A percentile compares a stretch with the other conserved stretches of the same genome.
Evolutionary conservation across 1,140 invertebrate species (phyloP).

Genomic region (Neuroterus valhalla): DNA sequence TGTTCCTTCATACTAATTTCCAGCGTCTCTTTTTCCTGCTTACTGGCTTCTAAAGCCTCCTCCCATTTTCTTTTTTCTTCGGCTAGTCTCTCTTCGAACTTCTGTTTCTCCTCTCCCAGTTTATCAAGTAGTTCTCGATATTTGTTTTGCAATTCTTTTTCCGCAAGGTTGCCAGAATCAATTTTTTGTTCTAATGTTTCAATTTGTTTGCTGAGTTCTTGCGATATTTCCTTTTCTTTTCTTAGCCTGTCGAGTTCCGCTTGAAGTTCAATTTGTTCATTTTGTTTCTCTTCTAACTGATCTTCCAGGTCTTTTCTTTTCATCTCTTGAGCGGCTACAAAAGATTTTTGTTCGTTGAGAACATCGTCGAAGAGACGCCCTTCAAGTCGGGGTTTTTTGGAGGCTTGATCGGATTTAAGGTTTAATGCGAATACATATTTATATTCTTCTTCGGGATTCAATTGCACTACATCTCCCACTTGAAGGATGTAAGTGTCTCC

Average conservation of each 20-base stretch:
- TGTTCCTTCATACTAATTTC: slow-evolving; percentile 72
- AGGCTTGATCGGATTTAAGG: slow-evolving; percentile 45
- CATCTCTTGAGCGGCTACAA: slow-evolving; percentile 73
- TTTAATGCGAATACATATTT: slow-evolving; percentile 69
- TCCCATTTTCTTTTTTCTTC: slow-evolving; percentile 74
- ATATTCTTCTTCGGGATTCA: slow-evolving; percentile 58
- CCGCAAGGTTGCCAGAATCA: slow-evolving; percentile 69
- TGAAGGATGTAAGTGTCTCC: background rate
- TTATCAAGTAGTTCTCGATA: slow-evolving; percentile 72
- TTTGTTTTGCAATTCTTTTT: slow-evolving; percentile 71
- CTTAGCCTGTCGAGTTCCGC: slow-evolving; percentile 70
- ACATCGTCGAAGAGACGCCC: slow-evolving; percentile 61
- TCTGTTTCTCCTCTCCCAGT: slow-evolving; percentile 71
- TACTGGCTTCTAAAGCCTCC: slow-evolving; percentile 71
- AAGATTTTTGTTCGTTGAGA: slow-evolving; percentile 72
- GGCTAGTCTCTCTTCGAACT: slow-evolving; percentile 74
- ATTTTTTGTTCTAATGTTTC: slow-evolving; percentile 72
- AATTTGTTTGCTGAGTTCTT: slow-evolving; percentile 69
- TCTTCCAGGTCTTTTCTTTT: slow-evolving; percentile 72
- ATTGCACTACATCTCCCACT: background rate
- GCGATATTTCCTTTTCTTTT: slow-evolving; percentile 65
- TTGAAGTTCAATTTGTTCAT: slow-evolving; percentile 73
- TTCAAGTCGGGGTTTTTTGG: slow-evolving; percentile 71
- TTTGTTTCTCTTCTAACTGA: slow-evolving; percentile 70
- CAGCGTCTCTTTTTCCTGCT: slow-evolving; percentile 71